Conservation (phyloP, 37 sponge, comb jelly and placozoan genomes). For the Ianthella basta region DNA sequence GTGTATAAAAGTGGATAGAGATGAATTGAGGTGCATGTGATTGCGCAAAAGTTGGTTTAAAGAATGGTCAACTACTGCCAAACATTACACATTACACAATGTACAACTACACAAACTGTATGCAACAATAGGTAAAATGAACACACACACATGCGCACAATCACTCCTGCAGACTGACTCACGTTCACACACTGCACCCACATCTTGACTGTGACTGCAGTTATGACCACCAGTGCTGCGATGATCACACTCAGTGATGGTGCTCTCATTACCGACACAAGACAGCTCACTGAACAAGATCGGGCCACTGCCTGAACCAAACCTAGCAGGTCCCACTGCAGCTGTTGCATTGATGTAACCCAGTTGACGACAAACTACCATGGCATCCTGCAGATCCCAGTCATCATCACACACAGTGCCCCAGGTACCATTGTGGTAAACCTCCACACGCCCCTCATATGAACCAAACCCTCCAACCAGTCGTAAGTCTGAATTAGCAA, state of each 20-base stretch:
- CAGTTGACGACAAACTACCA: slow-evolving; percentile 20
- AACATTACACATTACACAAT: no score
- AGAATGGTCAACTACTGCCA: no score
- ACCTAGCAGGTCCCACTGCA: not conserved
- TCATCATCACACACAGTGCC: slow-evolving; percentile 16
- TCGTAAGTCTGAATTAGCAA: not conserved
- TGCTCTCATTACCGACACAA: not conserved
- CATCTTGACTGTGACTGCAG: slow-evolving; percentile 33
- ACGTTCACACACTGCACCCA: slow-evolving; percentile 22
- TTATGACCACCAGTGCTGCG: slow-evolving; percentile 9
- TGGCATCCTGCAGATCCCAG: slow-evolving; percentile 16
- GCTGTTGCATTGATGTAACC: not conserved
- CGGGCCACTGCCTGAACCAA: slow-evolving; percentile 15
- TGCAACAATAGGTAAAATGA: no score
- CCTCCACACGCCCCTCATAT: slow-evolving; percentile 25
- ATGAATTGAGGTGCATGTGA: no score
- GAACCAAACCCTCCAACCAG: not conserved
- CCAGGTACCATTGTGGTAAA: slow-evolving; percentile 30
- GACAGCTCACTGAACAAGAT: slow-evolving; percentile 6
- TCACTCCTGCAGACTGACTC: no score
- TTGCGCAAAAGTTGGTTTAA: no score
- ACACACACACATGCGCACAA: no score
- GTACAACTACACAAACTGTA: no score
- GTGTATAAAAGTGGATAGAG: no score
- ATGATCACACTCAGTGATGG: slow-evolving; percentile 8